Base-by-base conservation (phyloP, 1,140 invertebrate genomes). In the Zophobas morio region DNA sequence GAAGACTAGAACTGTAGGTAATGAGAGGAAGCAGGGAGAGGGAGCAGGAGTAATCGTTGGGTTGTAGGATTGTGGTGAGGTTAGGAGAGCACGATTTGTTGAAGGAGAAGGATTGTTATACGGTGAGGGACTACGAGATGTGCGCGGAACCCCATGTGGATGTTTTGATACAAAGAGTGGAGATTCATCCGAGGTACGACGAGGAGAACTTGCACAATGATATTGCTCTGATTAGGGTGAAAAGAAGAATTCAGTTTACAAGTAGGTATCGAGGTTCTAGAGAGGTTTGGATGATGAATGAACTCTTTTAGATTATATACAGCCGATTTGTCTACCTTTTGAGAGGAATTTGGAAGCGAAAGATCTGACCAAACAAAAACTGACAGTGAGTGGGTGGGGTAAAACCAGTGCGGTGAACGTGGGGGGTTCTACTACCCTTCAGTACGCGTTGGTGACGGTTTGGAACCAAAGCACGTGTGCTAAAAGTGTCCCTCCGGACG, bases 121-220 rank as follows among this genome's bases (percentile, higher is more conserved):
- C 85, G 4, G 74, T 82, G 60, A 36, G 39, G 2, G 56, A 63
- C n/a, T 47, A 33, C 2, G 39, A 34, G 36, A 54, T 75, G 42
- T 89, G 89, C 76, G 86, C 86, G 34, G 84, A 86, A 34, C 84
- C 85, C 2, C 86, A 86, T 66, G 84, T 87, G 70, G 88, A 90
- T 80, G 82, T 86, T 1, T 37, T 78, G 20, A 81, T 87, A 0
- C 78, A 76, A 39, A 74, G 82, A 56, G 77, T 87, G n/a, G 82
- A 84, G 6, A 70, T 84, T 20, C 89, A 90, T 76, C 74, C 83
- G n/a, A 37, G 84, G 32, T 90, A 89, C 86, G 93, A 91, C 78
- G 90, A 92, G 70, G 88, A 89, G 40, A 95, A 93, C 83, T 94
- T 95, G 79, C 91, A 95, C 83, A 93, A 95, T 84, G 95, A 96